A percentile compares a stretch with the other conserved stretches of the same genome.
These are phyloP conservation scores for Psittacara wagleri DNA, from an alignment of 2,113 vertebrate genomes.

Conservation along the genomic window DNA sequence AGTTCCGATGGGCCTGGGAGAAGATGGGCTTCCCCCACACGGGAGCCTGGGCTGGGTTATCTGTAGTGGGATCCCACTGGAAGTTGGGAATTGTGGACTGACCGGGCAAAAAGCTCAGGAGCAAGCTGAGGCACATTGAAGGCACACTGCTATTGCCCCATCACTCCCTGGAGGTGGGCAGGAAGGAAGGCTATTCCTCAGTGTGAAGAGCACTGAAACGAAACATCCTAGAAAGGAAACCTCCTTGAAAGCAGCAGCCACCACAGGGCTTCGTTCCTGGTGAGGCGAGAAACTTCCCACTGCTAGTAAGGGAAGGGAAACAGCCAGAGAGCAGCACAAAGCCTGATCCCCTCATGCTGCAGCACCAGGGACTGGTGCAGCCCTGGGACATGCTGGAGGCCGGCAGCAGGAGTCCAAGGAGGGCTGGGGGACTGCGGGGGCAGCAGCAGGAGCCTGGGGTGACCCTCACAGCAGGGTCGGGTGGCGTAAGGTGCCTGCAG, in stretches of 20 bases:
- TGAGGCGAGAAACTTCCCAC: not conserved
- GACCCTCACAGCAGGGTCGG: not conserved
- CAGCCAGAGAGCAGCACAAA: fast-evolving
- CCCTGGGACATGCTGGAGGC: not conserved
- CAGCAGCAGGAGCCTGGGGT: not conserved
- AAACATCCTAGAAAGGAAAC: conserved; percentile 37
- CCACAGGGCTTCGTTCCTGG: conserved; percentile 25
- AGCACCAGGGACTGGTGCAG: not conserved
- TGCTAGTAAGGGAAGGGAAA: not conserved
- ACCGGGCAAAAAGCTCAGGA: not conserved
- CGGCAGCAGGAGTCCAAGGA: not conserved
- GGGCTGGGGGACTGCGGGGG: not conserved
- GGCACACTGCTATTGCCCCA: fast-evolving
- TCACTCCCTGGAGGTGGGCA: not conserved
- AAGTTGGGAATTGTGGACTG: not conserved
- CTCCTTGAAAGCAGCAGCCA: conserved; percentile 45
- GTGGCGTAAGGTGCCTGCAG: fast-evolving
- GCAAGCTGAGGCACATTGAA: not conserved
- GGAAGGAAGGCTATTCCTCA: not conserved
- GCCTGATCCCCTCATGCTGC: fast-evolving
- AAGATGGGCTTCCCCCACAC: fast-evolving
- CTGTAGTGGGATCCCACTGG: not conserved
- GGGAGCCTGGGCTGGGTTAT: not conserved
- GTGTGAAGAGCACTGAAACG: fast-evolving
- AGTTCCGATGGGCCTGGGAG: not conserved